Conservation (phyloP, 2,113 vertebrate genomes). For the Motacilla tschutschensis region DNA sequence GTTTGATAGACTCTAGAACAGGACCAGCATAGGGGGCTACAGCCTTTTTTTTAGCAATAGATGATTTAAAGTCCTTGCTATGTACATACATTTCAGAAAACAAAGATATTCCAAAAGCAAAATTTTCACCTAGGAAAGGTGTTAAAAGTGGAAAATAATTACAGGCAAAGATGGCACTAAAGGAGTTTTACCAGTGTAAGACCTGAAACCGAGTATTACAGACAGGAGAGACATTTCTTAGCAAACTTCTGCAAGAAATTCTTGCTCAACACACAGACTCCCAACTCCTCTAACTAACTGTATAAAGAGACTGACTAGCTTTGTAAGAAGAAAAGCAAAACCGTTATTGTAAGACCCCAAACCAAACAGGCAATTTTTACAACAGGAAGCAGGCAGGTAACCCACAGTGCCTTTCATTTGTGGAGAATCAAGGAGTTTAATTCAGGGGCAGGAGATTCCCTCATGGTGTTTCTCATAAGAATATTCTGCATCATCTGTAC, state of each 20-base stretch:
- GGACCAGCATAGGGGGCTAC: accelerated
- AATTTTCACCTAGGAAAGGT: neutral
- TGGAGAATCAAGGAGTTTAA: neutral
- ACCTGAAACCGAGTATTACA: neutral
- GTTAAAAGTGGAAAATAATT: neutral
- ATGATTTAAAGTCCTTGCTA: neutral
- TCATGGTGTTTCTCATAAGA: accelerated
- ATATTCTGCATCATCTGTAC: neutral
- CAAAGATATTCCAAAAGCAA: neutral
- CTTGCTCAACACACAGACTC: neutral
- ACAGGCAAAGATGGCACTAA: neutral
- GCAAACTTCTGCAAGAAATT: neutral
- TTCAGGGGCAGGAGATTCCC: neutral
- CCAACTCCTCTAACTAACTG: neutral
- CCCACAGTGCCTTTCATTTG: neutral
- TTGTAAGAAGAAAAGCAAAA: neutral
- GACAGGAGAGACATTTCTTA: neutral
- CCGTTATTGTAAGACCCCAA: neutral
- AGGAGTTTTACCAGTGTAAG: neutral
- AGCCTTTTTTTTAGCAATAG: neutral
- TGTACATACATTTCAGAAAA: neutral
- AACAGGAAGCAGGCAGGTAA: neutral
- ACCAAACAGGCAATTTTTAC: neutral
- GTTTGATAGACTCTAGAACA: neutral
- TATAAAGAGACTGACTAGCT: neutral